These are phyloP conservation scores for Tillus elongatus DNA, from an alignment of 2,888 invertebrate genomes.

Conservation along the genomic window DNA sequence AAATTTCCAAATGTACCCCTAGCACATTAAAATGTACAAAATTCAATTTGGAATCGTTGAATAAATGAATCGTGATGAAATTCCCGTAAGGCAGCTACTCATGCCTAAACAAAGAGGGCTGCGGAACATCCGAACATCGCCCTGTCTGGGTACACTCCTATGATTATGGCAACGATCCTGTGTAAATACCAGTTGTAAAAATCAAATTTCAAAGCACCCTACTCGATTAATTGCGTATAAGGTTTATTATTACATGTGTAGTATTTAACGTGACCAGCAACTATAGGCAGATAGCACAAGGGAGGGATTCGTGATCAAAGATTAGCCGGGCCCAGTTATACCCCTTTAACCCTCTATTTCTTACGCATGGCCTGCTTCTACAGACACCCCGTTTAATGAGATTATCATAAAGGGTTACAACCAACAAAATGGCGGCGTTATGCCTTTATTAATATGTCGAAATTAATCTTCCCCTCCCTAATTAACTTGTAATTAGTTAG, in stretches of 20 bases:
- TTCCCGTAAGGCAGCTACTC: slow-evolving; percentile 22
- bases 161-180: not conserved
- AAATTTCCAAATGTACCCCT: too few species aligned
- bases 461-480: not conserved
- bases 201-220: slow-evolving; percentile 39
- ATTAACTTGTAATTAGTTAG: not conserved
- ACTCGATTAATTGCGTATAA: slow-evolving; percentile 36
- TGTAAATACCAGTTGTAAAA: slow-evolving; percentile 29
- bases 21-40: too few species aligned
- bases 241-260: slow-evolving; percentile 24
- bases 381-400: slow-evolving; percentile 43
- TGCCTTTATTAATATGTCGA: slow-evolving; percentile 3
- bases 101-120: not conserved
- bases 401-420: slow-evolving; percentile 41
- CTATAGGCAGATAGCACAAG: too few species aligned
- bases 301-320: slow-evolving; percentile 17
- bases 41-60: too few species aligned
- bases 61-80: slow-evolving; percentile 38
- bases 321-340: slow-evolving; percentile 24
- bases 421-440: slow-evolving; percentile 40
- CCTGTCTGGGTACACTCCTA: too few species aligned
- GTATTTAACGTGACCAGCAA: slow-evolving; percentile 18
- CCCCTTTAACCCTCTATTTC: slow-evolving; percentile 32
- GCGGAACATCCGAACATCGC: not conserved
- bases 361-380: slow-evolving; percentile 40